Evolutionary conservation across 2,888 invertebrate species (phyloP).

Genomic region (Gerris lacustris): DNA sequence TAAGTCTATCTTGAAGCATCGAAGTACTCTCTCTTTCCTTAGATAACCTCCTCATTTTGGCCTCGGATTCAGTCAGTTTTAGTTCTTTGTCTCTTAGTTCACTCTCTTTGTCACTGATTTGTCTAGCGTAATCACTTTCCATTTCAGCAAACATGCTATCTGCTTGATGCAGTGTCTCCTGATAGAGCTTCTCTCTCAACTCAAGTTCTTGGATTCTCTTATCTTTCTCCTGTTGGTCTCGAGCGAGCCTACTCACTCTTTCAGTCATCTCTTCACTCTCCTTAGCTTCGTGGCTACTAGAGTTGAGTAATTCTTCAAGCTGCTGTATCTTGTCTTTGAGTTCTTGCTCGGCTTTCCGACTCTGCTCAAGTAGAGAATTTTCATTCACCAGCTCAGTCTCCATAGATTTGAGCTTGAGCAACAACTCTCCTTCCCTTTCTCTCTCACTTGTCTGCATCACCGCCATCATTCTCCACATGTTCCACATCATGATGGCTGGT

Average conservation of each 20-base stretch:
- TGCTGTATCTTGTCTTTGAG: conserved; percentile 26
- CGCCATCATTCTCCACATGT: conserved; percentile 33
- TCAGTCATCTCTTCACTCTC: conserved; percentile 38
- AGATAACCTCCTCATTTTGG: conserved; percentile 37
- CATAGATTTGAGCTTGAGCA: conserved; percentile 21
- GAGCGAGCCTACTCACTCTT: conserved; percentile 42
- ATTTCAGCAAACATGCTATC: conserved; percentile 60
- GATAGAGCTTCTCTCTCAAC: conserved; percentile 51
- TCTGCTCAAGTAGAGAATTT: conserved; percentile 22
- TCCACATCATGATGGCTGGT: conserved; percentile 51
- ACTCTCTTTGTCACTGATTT: conserved; percentile 45
- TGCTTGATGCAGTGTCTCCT: conserved; percentile 57
- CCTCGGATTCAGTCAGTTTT: conserved; percentile 43
- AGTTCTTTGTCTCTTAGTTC: conserved; percentile 42
- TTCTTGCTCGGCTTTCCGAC: conserved; percentile 26
- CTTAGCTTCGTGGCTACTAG: not conserved
- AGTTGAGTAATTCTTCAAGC: conserved; percentile 21
- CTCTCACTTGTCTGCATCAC: too few relatives aligned
- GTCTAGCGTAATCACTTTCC: conserved; percentile 51
- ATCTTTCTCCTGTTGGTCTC: conserved; percentile 48
- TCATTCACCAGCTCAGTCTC: conserved; percentile 23
- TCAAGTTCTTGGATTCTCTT: conserved; percentile 50
- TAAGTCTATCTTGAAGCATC: conserved; percentile 33
- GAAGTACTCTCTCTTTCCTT: conserved; percentile 23
- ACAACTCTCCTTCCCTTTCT: conserved; percentile 20